phyloP scores from a whole-genome alignment of 2,113 vertebrate genomes.

The Oryzias curvinotus region DNA sequence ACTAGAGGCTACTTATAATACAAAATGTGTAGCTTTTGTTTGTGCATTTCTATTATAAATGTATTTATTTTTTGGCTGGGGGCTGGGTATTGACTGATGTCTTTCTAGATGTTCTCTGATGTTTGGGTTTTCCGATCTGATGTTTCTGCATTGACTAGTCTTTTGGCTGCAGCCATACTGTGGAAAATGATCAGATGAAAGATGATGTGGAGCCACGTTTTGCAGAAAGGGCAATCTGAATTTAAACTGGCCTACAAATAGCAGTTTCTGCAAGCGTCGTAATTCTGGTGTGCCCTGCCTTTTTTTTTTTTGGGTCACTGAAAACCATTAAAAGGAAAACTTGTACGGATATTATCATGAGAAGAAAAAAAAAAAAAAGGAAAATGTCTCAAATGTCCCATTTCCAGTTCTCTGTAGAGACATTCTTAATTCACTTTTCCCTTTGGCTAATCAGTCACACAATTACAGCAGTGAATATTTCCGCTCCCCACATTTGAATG shows the following conservation, averaged over 20 bases:
- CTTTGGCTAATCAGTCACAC: constrained; percentile 66
- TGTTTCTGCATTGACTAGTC: constrained; percentile 29
- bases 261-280: constrained; percentile 27
- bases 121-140: constrained; percentile 50
- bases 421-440: constrained; percentile 58
- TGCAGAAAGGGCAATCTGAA: constrained; percentile 17
- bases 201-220: constrained; percentile 32
- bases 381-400: constrained; percentile 58
- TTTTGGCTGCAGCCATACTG: constrained; percentile 18
- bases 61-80: no score
- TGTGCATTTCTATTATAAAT: no score
- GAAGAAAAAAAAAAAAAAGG: constrained; percentile 36
- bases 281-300: constrained; percentile 41
- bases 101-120: background rate
- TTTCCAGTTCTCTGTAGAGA: constrained; percentile 63
- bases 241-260: constrained; percentile 42
- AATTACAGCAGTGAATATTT: constrained; percentile 64
- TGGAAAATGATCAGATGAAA: constrained; percentile 31
- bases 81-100: no score
- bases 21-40: no score
- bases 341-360: constrained; percentile 56
- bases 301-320: constrained; percentile 14
- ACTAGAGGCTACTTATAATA: no score
- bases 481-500: constrained; percentile 60
- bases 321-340: constrained; percentile 54